Percentiles rank a stretch among this genome's conserved stretches.
These are phyloP conservation scores for Microctonus brassicae DNA, from an alignment of 2,888 invertebrate species.

Conservation along the genomic window DNA sequence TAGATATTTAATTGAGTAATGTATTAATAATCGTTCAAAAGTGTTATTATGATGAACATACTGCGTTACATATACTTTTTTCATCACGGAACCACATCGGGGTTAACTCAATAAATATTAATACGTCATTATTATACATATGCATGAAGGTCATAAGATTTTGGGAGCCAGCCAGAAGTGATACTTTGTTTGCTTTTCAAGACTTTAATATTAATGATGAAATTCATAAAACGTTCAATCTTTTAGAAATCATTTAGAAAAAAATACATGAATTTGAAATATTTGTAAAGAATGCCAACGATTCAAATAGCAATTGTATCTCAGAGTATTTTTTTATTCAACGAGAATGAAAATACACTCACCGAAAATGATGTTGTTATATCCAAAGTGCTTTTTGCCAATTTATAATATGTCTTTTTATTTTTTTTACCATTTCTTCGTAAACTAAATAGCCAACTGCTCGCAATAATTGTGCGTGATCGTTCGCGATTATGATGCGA, in stretches of 20 bases:
- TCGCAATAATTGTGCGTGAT: constrained; percentile 69
- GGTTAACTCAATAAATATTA: too few relatives aligned
- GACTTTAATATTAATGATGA: neutral
- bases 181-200: neutral
- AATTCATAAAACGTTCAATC: neutral
- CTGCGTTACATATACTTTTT: too few relatives aligned
- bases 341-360: constrained; percentile 61
- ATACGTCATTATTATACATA: constrained; percentile 17
- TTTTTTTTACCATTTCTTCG: constrained; percentile 73
- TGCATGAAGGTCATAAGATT: constrained; percentile 15
- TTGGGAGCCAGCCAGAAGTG: constrained; percentile 13
- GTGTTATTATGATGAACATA: constrained; percentile 1
- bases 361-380: constrained; percentile 74
- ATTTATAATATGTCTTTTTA: constrained; percentile 57
- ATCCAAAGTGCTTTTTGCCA: constrained; percentile 74
- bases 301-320: too few relatives aligned
- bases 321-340: too few relatives aligned
- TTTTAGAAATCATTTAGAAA: neutral
- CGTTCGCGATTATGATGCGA: constrained; percentile 53
- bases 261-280: too few relatives aligned
- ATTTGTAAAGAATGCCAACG: too few relatives aligned
- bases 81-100: too few relatives aligned
- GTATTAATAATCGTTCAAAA: neutral
- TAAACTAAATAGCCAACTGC: constrained; percentile 86
- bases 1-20: neutral